Evolutionary conservation across 2,113 vertebrate genomes (phyloP).

Genomic region (human (Homo sapiens)): GRCh38 chr15:58897001-58897500

Average conservation of each 20-base stretch:
- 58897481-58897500: not conserved
- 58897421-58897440: not conserved
- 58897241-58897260: constrained; percentile 73
- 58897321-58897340: not conserved
- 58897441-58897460: constrained; percentile 5
- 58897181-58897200: constrained; percentile 96
- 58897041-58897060: not conserved
- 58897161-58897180: constrained; percentile 98
- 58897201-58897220: constrained; percentile 87
- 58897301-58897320: constrained; percentile 40
- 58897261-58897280: not conserved
- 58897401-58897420: not conserved
- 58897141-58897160: constrained; percentile 98
- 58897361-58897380: not conserved
- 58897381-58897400: not conserved
- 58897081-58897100: not conserved
- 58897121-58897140: constrained; percentile 99
- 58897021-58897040: constrained; percentile 2
- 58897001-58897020: not conserved
- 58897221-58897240: constrained; percentile 87
- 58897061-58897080: constrained; percentile 17
- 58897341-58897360: not conserved
- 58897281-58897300: not conserved
- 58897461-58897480: not conserved
- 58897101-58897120: constrained; percentile 90